Percentiles rank a stretch among this genome's conserved stretches.
Evolutionary conservation across 2,113 vertebrate genomes (phyloP).

Genomic region (Lynx canadensis): DNA sequence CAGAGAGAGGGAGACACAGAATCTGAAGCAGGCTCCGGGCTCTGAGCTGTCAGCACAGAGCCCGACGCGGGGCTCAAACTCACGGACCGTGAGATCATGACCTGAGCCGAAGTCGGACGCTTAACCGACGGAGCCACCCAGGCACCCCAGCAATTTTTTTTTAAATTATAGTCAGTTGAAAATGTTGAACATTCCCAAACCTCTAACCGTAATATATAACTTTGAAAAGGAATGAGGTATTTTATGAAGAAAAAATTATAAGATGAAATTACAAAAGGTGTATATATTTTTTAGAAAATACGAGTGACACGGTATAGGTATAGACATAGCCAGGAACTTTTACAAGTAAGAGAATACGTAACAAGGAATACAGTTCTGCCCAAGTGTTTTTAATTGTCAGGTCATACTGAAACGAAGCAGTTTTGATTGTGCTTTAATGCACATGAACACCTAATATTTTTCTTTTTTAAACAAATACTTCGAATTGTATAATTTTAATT

Average conservation of each 20-base stretch:
- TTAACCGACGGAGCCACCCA: too few species aligned
- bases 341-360: not conserved
- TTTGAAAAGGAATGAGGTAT: not conserved
- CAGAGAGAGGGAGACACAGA: too few species aligned
- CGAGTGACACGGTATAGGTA: not conserved
- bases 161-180: not conserved
- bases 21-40: too few species aligned
- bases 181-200: not conserved
- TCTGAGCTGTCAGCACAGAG: too few species aligned
- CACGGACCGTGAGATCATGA: too few species aligned
- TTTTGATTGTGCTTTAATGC: not conserved
- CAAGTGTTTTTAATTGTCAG: not conserved
- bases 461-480: not conserved
- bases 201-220: not conserved
- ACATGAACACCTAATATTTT: not conserved
- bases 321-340: not conserved
- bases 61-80: accelerated
- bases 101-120: too few species aligned
- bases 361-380: not conserved
- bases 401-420: not conserved
- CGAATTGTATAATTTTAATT: not conserved
- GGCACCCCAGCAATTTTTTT: too few species aligned
- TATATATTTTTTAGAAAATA: not conserved
- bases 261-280: not conserved
- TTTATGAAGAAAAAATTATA: not conserved